phyloP scores from a whole-genome alignment of 2,888 invertebrate genomes.

The Nemotelus nigrinus region DNA sequence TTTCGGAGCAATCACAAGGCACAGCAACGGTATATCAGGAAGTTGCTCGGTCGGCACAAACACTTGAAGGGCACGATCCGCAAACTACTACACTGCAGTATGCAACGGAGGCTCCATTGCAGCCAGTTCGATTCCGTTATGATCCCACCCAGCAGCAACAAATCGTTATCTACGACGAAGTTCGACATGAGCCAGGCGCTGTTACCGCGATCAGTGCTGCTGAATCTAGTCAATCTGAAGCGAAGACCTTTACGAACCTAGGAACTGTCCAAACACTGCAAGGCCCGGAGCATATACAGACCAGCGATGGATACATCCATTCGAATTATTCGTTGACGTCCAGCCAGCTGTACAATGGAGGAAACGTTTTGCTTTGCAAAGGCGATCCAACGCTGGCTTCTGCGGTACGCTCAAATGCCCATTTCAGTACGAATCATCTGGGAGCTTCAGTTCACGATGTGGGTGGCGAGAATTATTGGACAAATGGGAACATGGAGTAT shows the following conservation, averaged over 20 bases:
- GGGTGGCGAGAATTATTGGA: conserved; percentile 29
- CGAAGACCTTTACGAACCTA: conserved; percentile 63
- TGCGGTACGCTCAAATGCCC: conserved; percentile 57
- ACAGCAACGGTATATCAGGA: conserved; percentile 52
- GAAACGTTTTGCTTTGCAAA: conserved; percentile 58
- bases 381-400: conserved; percentile 61
- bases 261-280: conserved; percentile 54
- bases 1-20: conserved; percentile 51
- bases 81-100: conserved; percentile 47
- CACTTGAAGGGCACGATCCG: conserved; percentile 47
- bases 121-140: conserved; percentile 49
- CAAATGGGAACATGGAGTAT: conserved; percentile 55
- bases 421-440: conserved; percentile 53
- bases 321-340: conserved; percentile 52
- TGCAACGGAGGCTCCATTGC: conserved; percentile 49
- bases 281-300: conserved; percentile 39
- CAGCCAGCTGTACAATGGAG: conserved; percentile 59
- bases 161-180: conserved; percentile 57
- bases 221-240: conserved; percentile 58
- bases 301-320: conserved; percentile 35
- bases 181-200: conserved; percentile 34
- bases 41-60: conserved; percentile 49
- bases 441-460: conserved; percentile 8
- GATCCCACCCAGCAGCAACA: conserved; percentile 51
- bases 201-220: conserved; percentile 53